Base-by-base conservation (phyloP, 2,113 vertebrate species). In the Seriola quinqueradiata region DNA sequence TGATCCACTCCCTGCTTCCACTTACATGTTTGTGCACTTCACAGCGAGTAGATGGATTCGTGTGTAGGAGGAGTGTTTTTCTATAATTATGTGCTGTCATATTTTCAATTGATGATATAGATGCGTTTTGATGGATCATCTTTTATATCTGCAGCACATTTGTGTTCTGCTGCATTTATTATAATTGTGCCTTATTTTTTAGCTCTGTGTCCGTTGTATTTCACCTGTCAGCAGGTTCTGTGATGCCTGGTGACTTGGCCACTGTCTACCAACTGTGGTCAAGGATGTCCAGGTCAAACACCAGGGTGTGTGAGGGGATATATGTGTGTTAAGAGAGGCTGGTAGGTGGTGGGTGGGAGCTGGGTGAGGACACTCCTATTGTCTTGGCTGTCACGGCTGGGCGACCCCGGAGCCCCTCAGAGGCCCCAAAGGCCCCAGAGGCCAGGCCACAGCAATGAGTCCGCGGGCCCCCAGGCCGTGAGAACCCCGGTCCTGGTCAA, bases 361-460 rank as follows among this genome's bases (percentile, higher is more conserved):
- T 57, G 89, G 84, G 77, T 70, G 79, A 88, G 89, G 91, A 91
- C 84, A 83, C 84, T 88, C 57, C 90, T 87, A 91, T 95, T 95
- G 94, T 95, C 89, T 90, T 19, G 80, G 87, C 90, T 93, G 93
- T 95, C 93, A 93, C 57, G 88, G 88, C 87, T 90, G 89, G 91
- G 77, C 63, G 93, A 93, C 90, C 92, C 88, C 74, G 0, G 66
- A 87, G 88, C 88, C 90, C 91, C 83, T 87, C 67, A 11, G 90
- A 94, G 92, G 93, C 90, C 90, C 90, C 87, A 92, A 88, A 91
- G 91, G 90, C 91, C 93, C 92, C 84, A 90, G 86, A 91, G 93
- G 92, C 89, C 91, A 94, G 83, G 75, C 84, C 75, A 48, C 50
- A 90, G 90, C 92, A 93, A 89, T 89, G 89, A 90, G 88, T 88